Conservation (phyloP, 2,113 vertebrate species). For the Sinocyclocheilus grahami region DNA sequence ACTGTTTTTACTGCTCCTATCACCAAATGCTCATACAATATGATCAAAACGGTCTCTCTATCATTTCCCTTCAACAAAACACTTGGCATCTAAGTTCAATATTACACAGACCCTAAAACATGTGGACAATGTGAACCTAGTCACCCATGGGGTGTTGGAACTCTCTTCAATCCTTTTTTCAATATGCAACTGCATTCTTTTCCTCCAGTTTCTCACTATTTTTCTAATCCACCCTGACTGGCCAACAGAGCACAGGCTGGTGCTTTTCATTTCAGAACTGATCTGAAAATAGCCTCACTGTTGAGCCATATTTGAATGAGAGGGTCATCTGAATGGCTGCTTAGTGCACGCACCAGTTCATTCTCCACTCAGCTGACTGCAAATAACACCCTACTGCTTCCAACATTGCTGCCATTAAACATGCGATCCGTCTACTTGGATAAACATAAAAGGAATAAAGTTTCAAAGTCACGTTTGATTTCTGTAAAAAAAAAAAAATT, state of each 20-base stretch:
- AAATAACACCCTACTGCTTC: conserved; percentile 5
- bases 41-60: conserved; percentile 39
- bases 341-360: background rate
- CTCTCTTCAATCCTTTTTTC: conserved; percentile 59
- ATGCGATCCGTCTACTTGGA: background rate
- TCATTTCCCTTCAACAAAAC: conserved; percentile 35
- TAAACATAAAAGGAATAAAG: background rate
- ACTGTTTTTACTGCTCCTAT: conserved; percentile 54
- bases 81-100: conserved; percentile 57
- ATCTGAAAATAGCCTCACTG: conserved; percentile 62
- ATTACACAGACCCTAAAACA: conserved; percentile 68
- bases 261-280: conserved; percentile 45
- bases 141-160: conserved; percentile 41
- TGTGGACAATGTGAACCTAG: conserved; percentile 48
- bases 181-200: conserved; percentile 42
- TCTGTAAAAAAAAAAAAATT: background rate
- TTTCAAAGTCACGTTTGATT: background rate
- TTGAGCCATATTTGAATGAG: conserved; percentile 63
- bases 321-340: conserved; percentile 62
- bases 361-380: conserved; percentile 8
- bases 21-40: conserved; percentile 31
- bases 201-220: conserved; percentile 44
- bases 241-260: conserved; percentile 60
- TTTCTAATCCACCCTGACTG: conserved; percentile 57
- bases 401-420: background rate